phyloP scores from a whole-genome alignment of 2,888 invertebrate genomes.

The Cerastis leucographa region DNA sequence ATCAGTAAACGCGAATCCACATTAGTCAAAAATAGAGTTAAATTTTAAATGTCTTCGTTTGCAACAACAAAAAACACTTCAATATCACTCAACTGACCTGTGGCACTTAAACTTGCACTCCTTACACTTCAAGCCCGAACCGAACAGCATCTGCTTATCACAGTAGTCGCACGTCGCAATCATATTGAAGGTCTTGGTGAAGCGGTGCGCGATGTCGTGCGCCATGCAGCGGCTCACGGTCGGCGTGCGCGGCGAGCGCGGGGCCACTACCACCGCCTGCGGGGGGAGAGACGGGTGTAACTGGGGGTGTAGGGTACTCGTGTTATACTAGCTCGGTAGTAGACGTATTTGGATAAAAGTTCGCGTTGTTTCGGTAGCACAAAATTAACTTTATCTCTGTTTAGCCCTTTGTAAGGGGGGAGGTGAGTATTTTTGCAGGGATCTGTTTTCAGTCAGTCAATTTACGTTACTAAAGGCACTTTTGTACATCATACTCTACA shows the following conservation, averaged over 20 bases:
- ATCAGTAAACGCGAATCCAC: too few species aligned
- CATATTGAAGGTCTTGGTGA: slow-evolving; percentile 96
- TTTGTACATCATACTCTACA: background rate
- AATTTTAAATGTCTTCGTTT: too few species aligned
- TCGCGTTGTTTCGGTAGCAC: background rate
- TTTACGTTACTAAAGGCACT: background rate
- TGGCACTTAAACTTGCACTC: slow-evolving; percentile 98
- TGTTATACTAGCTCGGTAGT: background rate
- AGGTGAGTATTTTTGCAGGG: too few species aligned
- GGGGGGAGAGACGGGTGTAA: too few species aligned
- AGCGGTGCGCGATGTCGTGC: slow-evolving; percentile 96
- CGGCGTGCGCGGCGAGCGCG: slow-evolving; percentile 94
- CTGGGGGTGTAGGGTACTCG: too few species aligned
- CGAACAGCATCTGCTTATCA: slow-evolving; percentile 96
- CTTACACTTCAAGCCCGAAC: slow-evolving; percentile 96
- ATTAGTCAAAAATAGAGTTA: too few species aligned
- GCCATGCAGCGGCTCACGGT: slow-evolving; percentile 94
- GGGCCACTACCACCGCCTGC: slow-evolving; percentile 75
- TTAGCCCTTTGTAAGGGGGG: background rate
- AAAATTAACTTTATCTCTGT: slow-evolving; percentile 1
- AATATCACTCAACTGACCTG: slow-evolving; percentile 74
- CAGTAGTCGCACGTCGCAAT: slow-evolving; percentile 97
- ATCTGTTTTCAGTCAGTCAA: background rate
- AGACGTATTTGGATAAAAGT: background rate
- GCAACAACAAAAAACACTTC: too few species aligned